Percentiles rank a stretch among this genome's conserved stretches.
phyloP scores from a whole-genome alignment of 2,888 invertebrate genomes.

The Cecidostiba fungosa region DNA sequence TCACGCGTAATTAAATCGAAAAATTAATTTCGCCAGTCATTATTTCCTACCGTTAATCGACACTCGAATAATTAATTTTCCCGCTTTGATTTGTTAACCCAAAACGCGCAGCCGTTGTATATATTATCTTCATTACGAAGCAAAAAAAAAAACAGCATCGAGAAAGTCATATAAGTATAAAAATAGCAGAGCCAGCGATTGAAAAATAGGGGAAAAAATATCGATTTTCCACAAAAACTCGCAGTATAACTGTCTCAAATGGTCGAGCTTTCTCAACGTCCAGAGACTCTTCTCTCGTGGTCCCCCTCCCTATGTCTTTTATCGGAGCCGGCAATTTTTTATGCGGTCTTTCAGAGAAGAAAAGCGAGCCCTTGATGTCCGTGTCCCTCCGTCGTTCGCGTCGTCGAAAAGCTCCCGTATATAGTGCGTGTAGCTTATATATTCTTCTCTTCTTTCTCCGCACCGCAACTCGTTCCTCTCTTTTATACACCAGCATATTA shows the following conservation, averaged over 20 bases:
- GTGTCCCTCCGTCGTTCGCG: neutral
- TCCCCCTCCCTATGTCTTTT: constrained; percentile 46
- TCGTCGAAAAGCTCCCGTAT: neutral
- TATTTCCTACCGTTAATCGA: neutral
- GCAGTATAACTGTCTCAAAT: neutral
- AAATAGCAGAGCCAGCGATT: neutral
- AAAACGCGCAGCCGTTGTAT: neutral
- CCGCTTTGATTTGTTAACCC: no score
- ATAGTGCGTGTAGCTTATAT: neutral
- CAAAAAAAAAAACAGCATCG: neutral
- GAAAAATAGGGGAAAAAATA: constrained; percentile 17
- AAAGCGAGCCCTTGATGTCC: constrained; percentile 46
- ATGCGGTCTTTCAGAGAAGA: constrained; percentile 58
- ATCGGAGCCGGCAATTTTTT: constrained; percentile 58
- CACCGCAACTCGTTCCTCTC: neutral
- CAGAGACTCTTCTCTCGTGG: neutral
- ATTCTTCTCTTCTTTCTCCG: constrained; percentile 7
- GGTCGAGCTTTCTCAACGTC: neutral
- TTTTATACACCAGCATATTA: neutral
- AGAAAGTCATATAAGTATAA: neutral
- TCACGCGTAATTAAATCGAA: neutral
- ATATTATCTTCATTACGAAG: neutral
- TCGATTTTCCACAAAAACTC: constrained; percentile 26
- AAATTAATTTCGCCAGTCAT: neutral
- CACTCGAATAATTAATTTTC: neutral